phyloP scores from a whole-genome alignment of 37 sponge, comb jelly and placozoan species.

The Aphrocallistes beatrix region DNA sequence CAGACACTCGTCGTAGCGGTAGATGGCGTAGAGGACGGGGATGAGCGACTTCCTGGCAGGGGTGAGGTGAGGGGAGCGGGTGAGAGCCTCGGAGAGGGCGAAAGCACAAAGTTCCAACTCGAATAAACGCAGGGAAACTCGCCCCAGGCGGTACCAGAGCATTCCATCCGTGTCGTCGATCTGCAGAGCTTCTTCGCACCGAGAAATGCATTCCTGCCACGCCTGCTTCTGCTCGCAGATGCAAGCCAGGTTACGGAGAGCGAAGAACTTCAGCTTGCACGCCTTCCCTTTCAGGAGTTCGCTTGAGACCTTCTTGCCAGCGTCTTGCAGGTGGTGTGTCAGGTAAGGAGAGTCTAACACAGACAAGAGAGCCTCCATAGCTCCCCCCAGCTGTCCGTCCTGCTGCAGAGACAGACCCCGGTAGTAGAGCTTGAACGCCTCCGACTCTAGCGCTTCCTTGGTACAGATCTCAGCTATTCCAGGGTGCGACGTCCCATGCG shows the following conservation, averaged over 20 bases:
- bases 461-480: background rate
- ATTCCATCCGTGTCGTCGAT: background rate
- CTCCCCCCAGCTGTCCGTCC: background rate
- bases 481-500: background rate
- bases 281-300: background rate
- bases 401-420: background rate
- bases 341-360: background rate
- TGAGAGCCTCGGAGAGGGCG: background rate
- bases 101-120: background rate
- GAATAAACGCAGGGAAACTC: background rate
- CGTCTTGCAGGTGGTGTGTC: background rate
- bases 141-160: background rate
- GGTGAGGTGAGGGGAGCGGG: background rate
- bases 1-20: constrained; percentile 1
- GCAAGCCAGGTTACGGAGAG: background rate
- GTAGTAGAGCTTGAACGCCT: constrained; percentile 1
- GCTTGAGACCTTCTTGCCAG: background rate
- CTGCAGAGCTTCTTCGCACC: background rate
- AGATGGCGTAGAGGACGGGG: background rate
- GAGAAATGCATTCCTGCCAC: background rate
- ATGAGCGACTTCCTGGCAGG: background rate
- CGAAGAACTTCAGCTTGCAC: background rate
- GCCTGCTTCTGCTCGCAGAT: background rate
- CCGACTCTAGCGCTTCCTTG: background rate
- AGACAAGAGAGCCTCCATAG: background rate